Conservation (phyloP, 2,113 vertebrate species). For the Chionis minor region DNA sequence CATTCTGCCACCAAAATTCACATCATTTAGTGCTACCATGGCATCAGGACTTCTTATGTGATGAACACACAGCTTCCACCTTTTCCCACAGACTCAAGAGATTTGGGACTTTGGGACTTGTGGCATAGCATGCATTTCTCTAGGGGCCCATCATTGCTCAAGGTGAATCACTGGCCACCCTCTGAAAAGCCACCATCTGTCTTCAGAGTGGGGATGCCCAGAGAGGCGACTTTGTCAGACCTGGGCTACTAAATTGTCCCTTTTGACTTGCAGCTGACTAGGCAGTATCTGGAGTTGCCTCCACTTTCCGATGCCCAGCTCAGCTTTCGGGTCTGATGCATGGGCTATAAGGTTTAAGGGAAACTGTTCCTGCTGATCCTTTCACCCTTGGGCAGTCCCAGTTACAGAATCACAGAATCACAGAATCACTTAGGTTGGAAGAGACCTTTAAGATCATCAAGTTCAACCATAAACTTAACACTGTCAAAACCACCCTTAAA, state of each 20-base stretch:
- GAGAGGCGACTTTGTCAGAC: not conserved
- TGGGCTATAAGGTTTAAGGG: not conserved
- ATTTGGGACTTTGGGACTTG: accelerated
- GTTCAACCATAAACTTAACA: too few relatives aligned
- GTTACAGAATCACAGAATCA: too few relatives aligned
- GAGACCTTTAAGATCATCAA: too few relatives aligned
- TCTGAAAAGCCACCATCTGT: not conserved
- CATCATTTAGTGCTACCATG: not conserved
- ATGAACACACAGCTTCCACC: not conserved
- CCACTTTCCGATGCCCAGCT: not conserved
- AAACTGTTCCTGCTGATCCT: not conserved
- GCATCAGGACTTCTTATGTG: not conserved
- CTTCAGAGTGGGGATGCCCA: not conserved
- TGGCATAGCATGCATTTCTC: not conserved
- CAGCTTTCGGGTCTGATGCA: not conserved
- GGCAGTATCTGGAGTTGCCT: not conserved
- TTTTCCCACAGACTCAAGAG: not conserved
- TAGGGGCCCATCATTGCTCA: accelerated
- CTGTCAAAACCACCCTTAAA: too few relatives aligned
- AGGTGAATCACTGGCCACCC: accelerated
- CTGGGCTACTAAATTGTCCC: too few relatives aligned
- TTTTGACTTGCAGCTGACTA: not conserved
- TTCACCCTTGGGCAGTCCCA: not conserved
- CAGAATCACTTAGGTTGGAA: too few relatives aligned
- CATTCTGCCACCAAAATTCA: accelerated